These are phyloP conservation scores for Anagrus nilaparvatae DNA, from an alignment of 1,140 invertebrate species.

Conservation along the genomic window DNA sequence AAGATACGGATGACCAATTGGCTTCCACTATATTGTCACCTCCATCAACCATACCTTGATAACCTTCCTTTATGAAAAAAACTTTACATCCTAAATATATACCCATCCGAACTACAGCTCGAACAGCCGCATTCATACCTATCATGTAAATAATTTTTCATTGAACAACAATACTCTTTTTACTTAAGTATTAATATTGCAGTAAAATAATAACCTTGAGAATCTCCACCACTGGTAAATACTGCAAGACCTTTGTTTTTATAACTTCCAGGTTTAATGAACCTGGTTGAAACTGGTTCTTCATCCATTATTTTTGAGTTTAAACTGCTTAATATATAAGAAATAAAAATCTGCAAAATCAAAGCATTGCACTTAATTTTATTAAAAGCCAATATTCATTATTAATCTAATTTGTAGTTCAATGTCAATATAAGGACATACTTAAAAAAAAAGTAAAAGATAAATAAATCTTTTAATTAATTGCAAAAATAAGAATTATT, in stretches of 20 bases:
- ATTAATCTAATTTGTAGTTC: no score
- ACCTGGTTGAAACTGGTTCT: slow-evolving; percentile 51
- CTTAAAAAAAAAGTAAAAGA: no score
- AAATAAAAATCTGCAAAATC: no score
- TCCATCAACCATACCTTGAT: slow-evolving; percentile 99
- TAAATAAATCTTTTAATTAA: no score
- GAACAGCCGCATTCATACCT: slow-evolving; percentile 99
- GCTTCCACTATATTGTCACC: slow-evolving; percentile 91
- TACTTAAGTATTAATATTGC: no score
- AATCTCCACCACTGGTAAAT: slow-evolving; percentile 92
- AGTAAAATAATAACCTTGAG: slow-evolving; percentile 68
- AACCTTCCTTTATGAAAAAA: slow-evolving; percentile 96
- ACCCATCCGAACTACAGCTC: slow-evolving; percentile 96
- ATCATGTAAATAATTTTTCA: no score
- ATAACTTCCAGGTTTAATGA: slow-evolving; percentile 77
- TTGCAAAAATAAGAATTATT: no score
- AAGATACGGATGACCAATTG: slow-evolving; percentile 95
- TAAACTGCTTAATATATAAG: no score
- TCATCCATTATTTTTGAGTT: slow-evolving; percentile 47
- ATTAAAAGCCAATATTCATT: no score
- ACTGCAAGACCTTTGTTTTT: slow-evolving; percentile 86
- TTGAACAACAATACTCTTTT: no score
- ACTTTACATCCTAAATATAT: slow-evolving; percentile 93
- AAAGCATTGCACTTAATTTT: no score
- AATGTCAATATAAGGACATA: no score